Percentiles rank a stretch among this genome's conserved stretches.
phyloP scores from a whole-genome alignment of 1,140 invertebrate genomes.

The Rhynchophorus ferrugineus region DNA sequence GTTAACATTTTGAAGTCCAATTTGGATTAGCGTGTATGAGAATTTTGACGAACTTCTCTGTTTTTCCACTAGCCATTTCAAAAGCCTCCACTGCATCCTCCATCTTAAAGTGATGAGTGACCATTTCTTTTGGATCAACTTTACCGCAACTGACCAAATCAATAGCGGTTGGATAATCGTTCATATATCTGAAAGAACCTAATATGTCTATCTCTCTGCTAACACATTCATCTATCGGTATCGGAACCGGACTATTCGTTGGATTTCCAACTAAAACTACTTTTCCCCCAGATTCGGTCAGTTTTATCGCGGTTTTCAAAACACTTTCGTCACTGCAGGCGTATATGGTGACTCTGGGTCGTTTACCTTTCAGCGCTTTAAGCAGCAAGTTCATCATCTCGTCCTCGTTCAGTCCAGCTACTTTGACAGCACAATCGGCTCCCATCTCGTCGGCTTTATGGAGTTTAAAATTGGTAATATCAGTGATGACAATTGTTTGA shows the following conservation, averaged over 20 bases:
- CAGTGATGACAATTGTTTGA: slow-evolving; percentile 68
- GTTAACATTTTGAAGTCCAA: slow-evolving; percentile 17
- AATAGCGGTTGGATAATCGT: slow-evolving; percentile 80
- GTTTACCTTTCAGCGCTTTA: slow-evolving; percentile 49
- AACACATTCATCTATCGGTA: slow-evolving; percentile 74
- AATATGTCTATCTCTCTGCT: slow-evolving; percentile 80
- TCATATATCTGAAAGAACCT: slow-evolving; percentile 84
- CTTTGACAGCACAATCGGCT: slow-evolving; percentile 61
- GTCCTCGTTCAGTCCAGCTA: slow-evolving; percentile 49
- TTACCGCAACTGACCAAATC: slow-evolving; percentile 68
- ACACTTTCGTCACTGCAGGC: slow-evolving; percentile 75
- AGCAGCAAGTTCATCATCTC: slow-evolving; percentile 54
- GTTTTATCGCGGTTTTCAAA: slow-evolving; percentile 62
- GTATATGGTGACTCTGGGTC: slow-evolving; percentile 75
- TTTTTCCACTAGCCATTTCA: slow-evolving; percentile 53
- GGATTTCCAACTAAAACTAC: slow-evolving; percentile 70
- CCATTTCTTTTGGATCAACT: slow-evolving; percentile 75
- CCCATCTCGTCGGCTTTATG: slow-evolving; percentile 74
- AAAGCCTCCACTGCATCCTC: slow-evolving; percentile 81
- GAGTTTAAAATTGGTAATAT: slow-evolving; percentile 67
- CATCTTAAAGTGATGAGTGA: slow-evolving; percentile 81
- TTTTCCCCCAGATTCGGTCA: slow-evolving; percentile 70
- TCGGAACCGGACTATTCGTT: slow-evolving; percentile 61
- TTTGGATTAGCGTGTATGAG: slow-evolving; percentile 75
- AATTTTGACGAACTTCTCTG: slow-evolving; percentile 76